These are phyloP conservation scores for Octopus bimaculoides DNA, from an alignment of 1,140 invertebrate genomes.

Conservation along the genomic window DNA sequence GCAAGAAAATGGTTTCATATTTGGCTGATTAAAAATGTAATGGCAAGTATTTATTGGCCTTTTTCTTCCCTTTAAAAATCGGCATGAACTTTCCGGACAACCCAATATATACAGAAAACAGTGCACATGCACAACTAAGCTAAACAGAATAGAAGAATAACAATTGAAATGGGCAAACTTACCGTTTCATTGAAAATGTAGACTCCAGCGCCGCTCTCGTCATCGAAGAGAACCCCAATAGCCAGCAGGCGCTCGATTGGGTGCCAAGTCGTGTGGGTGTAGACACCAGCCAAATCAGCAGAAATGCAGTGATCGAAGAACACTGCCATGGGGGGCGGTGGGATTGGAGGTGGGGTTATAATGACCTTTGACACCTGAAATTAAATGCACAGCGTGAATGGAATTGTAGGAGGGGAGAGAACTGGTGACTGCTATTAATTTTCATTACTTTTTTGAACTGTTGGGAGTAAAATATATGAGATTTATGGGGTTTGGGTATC, in stretches of 20 bases:
- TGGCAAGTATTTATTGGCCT: too few species aligned
- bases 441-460: not conserved
- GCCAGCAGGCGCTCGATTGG: conserved; percentile 74
- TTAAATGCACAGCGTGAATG: not conserved
- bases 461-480: not conserved
- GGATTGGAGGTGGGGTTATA: too few species aligned
- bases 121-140: not conserved
- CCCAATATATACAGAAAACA: not conserved
- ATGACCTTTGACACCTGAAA: too few species aligned
- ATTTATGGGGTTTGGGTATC: not conserved
- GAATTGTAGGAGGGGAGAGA: not conserved
- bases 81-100: too few species aligned
- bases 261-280: conserved; percentile 78
- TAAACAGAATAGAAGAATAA: not conserved
- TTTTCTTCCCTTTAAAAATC: too few species aligned
- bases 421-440: not conserved
- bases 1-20: too few species aligned
- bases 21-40: too few species aligned
- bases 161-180: conserved; percentile 36
- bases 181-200: conserved; percentile 85
- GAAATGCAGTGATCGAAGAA: conserved; percentile 55
- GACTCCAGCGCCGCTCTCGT: conserved; percentile 82
- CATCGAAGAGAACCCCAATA: conserved; percentile 74
- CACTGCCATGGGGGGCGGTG: conserved; percentile 45
- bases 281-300: conserved; percentile 41